Conservation (phyloP, 1,140 invertebrate genomes). For the Drosophila orosa region DNA sequence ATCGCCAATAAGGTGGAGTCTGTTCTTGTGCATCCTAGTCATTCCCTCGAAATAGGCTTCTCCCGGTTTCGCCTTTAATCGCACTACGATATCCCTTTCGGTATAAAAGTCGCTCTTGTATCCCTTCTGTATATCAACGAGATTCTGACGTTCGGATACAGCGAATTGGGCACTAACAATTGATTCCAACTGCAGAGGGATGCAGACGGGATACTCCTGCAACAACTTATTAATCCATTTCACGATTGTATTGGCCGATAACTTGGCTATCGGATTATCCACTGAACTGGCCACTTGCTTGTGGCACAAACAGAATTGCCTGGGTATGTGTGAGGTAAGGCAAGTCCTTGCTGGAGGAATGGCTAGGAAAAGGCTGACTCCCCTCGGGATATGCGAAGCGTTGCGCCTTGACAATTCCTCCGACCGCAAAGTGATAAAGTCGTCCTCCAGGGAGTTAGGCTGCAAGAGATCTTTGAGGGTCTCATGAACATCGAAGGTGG, state of each 20-base stretch:
- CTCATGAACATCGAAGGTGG: constrained; percentile 92
- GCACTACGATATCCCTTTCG: constrained; percentile 83
- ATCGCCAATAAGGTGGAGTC: constrained; percentile 86
- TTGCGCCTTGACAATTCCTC: constrained; percentile 76
- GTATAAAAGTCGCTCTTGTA: background rate
- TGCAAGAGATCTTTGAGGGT: constrained; percentile 86
- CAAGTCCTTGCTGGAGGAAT: constrained; percentile 18
- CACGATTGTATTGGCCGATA: constrained; percentile 8
- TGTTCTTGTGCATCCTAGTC: constrained; percentile 83
- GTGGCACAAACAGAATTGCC: constrained; percentile 19
- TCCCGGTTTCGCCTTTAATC: constrained; percentile 87
- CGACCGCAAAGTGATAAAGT: constrained; percentile 23
- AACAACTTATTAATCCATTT: constrained; percentile 22
- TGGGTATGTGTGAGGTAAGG: constrained; percentile 14
- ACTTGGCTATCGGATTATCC: background rate
- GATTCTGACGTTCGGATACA: constrained; percentile 1
- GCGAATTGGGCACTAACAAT: constrained; percentile 30
- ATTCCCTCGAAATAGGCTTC: constrained; percentile 90
- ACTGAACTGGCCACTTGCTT: constrained; percentile 5
- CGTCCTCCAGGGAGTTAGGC: constrained; percentile 64
- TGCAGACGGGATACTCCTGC: constrained; percentile 21
- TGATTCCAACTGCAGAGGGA: constrained; percentile 4
- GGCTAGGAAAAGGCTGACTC: constrained; percentile 20
- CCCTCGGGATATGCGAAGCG: background rate
- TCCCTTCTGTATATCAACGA: background rate